Conservation (phyloP, 2,888 invertebrate species). For the Sphaerophoria taeniata region DNA sequence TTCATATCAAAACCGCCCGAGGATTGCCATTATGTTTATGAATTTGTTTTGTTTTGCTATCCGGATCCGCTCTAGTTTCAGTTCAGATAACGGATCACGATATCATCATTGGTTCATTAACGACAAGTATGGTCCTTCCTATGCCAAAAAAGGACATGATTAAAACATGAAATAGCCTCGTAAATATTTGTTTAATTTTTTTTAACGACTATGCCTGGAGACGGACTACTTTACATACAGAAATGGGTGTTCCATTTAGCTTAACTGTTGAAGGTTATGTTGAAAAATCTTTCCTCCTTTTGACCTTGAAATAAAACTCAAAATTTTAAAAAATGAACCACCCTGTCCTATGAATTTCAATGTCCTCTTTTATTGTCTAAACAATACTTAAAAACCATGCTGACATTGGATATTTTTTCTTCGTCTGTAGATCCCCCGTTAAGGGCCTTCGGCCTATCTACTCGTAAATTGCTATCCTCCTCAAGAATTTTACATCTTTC, state of each 20-base stretch:
- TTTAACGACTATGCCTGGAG: too few species aligned
- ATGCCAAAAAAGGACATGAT: conserved; percentile 18
- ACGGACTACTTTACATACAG: too few species aligned
- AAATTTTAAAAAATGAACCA: not conserved
- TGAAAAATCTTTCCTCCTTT: too few species aligned
- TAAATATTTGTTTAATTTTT: too few species aligned
- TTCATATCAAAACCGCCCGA: conserved; percentile 24
- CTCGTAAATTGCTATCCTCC: too few species aligned
- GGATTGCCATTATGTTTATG: conserved; percentile 24
- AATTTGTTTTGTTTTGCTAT: conserved; percentile 5
- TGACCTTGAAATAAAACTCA: too few species aligned
- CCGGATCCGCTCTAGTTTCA: not conserved
- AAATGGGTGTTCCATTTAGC: too few species aligned
- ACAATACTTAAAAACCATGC: conserved; percentile 6
- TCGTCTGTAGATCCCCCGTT: too few species aligned
- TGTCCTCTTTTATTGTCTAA: conserved; percentile 2
- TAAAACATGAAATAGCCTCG: conserved; percentile 27
- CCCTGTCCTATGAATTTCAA: not conserved
- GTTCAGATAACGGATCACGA: not conserved
- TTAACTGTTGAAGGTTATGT: too few species aligned
- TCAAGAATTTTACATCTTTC: too few species aligned
- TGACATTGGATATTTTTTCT: conserved; percentile 23
- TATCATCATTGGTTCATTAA: conserved; percentile 1
- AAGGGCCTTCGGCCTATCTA: too few species aligned
- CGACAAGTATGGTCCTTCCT: too few species aligned